Base-by-base conservation (phyloP, 2,888 invertebrate genomes). In the Drosophila colorata region DNA sequence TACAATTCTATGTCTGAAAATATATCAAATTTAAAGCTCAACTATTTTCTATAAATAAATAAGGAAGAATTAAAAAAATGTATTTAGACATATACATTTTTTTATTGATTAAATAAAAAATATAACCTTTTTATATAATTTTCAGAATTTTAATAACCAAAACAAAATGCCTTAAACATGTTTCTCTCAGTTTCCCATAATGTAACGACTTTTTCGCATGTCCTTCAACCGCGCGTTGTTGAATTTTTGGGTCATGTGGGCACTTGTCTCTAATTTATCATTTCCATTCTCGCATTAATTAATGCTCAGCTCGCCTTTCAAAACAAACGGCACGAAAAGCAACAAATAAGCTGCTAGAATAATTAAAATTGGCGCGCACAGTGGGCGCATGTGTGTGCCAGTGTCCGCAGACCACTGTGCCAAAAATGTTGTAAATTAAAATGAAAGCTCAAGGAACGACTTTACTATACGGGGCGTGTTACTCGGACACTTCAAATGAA, bases 211-310 rank as follows among this genome's bases (percentile, higher is more conserved):
- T 14, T 46, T 47, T 66, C 4, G 68, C 74, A 61, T 72, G 77
- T 77, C 78, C 76, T 78, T 74, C 71, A 49, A 52, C 38, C 37
- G 43, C 37, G 16, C 25, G 41, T 40, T 23, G 33, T 55, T 49
- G n/a, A 38, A 9, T 60, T 61, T 74, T 64, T 56, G 46, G 75
- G 78, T 67, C 78, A 75, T 55, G 38, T 64, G 31, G 38, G 35
- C 46, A 52, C 38, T 74, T 52, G 60, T 58, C 61, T 44, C 58
- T 49, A 73, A 76, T 79, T 78, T 57, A 79, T 76, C 55, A 69
- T 69, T 76, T 65, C 8, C 41, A 64, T 51, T 56, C 59, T 46
- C 49, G 61, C 66, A 59, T 61, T 78, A 78, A 79, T 78, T 79
- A 79, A 61, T 49, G 58, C 40, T 48, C 33, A 73, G 76, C 76